A percentile compares a stretch with the other conserved stretches of the same genome.
These are phyloP conservation scores for Lasaia peninsularis DNA, from an alignment of 1,140 invertebrate species.

Conservation along the genomic window DNA sequence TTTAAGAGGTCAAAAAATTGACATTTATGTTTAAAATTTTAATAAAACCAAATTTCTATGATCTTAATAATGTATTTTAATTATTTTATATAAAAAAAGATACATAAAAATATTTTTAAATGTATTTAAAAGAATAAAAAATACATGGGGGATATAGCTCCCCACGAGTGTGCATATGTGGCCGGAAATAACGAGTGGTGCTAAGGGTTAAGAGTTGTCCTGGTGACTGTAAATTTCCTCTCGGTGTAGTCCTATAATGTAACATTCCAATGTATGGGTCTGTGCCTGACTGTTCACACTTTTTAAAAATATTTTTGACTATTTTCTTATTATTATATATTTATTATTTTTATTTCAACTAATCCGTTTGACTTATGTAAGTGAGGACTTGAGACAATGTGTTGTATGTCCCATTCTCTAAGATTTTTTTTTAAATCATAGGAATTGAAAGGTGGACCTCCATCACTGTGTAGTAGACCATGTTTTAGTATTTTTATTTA, in stretches of 20 bases:
- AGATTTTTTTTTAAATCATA: conserved; percentile 23
- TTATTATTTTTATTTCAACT: conserved; percentile 24
- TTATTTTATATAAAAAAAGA: too few species aligned
- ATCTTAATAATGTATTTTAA: too few species aligned
- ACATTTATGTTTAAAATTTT: too few species aligned
- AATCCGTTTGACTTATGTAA: conserved; percentile 26
- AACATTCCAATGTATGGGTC: conserved; percentile 27
- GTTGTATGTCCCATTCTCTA: conserved; percentile 24
- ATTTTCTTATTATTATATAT: too few species aligned
- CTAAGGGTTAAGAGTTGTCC: conserved; percentile 25
- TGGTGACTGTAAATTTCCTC: conserved; percentile 21
- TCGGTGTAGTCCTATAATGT: conserved; percentile 27
- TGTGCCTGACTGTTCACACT: conserved; percentile 21
- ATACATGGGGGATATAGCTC: too few species aligned
- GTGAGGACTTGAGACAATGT: conserved; percentile 28
- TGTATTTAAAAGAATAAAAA: too few species aligned
- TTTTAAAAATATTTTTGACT: conserved; percentile 24
- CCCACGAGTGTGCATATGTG: too few species aligned
- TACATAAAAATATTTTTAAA: too few species aligned
- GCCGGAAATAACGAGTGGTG: too few species aligned
- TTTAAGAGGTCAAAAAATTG: too few species aligned
- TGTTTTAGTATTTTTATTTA: too few species aligned
- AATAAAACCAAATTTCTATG: too few species aligned
- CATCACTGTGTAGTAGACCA: conserved; percentile 23
- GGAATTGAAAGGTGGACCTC: conserved; percentile 25